phyloP scores from a whole-genome alignment of 2,888 invertebrate genomes.

The Cataglyphis albicans region DNA sequence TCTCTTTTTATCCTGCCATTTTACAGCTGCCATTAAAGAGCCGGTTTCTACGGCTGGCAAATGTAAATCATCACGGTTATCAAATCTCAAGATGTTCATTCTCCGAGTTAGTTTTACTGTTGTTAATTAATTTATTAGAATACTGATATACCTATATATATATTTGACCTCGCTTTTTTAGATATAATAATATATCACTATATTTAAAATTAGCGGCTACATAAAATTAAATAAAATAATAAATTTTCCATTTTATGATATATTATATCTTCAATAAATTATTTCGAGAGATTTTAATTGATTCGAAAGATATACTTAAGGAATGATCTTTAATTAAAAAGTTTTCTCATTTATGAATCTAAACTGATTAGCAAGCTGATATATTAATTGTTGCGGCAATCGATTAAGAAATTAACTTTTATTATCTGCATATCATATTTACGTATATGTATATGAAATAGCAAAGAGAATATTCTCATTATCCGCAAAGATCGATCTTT shows the following conservation, averaged over 20 bases:
- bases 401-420: not conserved
- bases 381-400: not conserved
- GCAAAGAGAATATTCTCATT: not conserved
- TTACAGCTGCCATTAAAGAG: slow-evolving; percentile 46
- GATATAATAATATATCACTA: not conserved
- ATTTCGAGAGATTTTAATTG: not conserved
- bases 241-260: not conserved
- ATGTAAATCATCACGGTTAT: slow-evolving; percentile 13
- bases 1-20: slow-evolving; percentile 57
- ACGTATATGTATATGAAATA: not conserved
- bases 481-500: not conserved
- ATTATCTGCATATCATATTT: not conserved
- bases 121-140: slow-evolving; percentile 10
- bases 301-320: not conserved
- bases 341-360: not conserved
- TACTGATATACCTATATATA: not conserved
- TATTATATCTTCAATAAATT: not conserved
- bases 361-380: not conserved
- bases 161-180: not conserved
- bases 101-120: not conserved
- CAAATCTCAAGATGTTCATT: slow-evolving; percentile 5
- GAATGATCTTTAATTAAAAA: not conserved
- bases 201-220: not conserved
- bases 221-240: not conserved
- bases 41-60: slow-evolving; percentile 34